Evolutionary conservation across 1,140 invertebrate genomes (phyloP), one percentile per base, ranked within the genome.

Genomic region (Caerostris darwini): DNA sequence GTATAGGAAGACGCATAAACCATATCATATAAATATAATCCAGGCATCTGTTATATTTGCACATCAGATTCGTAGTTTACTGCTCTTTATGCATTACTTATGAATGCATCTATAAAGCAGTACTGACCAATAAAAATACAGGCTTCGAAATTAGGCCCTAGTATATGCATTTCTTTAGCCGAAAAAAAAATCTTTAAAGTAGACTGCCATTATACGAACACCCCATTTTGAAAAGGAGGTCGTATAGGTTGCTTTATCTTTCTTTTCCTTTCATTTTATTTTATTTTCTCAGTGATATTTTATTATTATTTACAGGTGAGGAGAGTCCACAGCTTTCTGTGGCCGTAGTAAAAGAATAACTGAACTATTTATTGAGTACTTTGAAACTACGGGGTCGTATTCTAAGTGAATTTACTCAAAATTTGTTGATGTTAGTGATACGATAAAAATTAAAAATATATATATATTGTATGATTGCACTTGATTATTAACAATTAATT

Each of bases 261-360:
- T 77, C 34, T 77, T 50, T 77, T 71, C 50, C 50, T 64, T 64
- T 12, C n/a, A n/a, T n/a, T 34, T 34, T 53, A 53, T 10, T 12
- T 53, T 77, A 77, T 50, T 77, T 53, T 8, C n/a, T n/a, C n/a
- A n/a, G 19, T 7, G 82, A 17, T 56, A n/a, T 85, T 85, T 85
- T 85, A 85, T 85, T 85, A 58, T 85, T 85, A 85, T 85, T 57
- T 85, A 85, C 54, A 56, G 82, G 82, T 17, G n/a, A 85, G 19
- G n/a, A 85, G 53, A 85, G 82, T 85, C 1, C 7, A 12, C 7
- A 7, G 34, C 34, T 77, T 77, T 85, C 19, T 85, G 82, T 19
- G 54, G 82, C 10, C 10, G 82, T 85, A 85, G 17, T 58, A 85
- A 57, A 85, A 85, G 5, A 85, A 85, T 85, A 85, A 57, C 54